phyloP scores from a whole-genome alignment of 1,140 invertebrate genomes.

The Andrena cerasifolii region DNA sequence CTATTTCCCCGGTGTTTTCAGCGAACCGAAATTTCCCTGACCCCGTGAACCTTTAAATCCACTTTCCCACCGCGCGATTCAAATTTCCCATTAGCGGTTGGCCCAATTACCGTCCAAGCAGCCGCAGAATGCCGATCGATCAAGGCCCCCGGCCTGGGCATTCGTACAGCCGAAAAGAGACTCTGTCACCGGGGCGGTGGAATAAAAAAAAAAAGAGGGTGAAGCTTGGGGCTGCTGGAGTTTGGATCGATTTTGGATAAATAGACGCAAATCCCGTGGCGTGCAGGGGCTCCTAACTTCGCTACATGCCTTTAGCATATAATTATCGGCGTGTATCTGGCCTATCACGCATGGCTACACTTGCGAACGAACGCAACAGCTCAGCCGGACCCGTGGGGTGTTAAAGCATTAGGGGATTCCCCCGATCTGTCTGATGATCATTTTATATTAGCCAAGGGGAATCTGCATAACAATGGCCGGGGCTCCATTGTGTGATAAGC shows the following conservation, averaged over 20 bases:
- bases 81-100: constrained; percentile 43
- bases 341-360: constrained; percentile 58
- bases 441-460: constrained; percentile 74
- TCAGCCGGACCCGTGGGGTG: constrained; percentile 59
- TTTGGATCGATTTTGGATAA: constrained; percentile 31
- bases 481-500: constrained; percentile 70
- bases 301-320: constrained; percentile 49
- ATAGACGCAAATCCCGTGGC: constrained; percentile 36
- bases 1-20: too few relatives aligned
- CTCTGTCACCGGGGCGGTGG: not conserved
- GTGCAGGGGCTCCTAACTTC: constrained; percentile 6
- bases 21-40: not conserved
- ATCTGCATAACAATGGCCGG: constrained; percentile 72
- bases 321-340: constrained; percentile 49
- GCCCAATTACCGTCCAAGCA: constrained; percentile 33
- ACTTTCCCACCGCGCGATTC: constrained; percentile 2
- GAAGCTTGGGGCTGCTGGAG: too few relatives aligned
- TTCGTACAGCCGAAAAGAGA: constrained; percentile 1
- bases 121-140: constrained; percentile 44
- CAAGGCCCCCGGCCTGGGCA: constrained; percentile 8
- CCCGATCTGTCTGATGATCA: constrained; percentile 73
- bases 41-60: not conserved
- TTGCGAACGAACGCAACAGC: constrained; percentile 62
- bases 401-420: constrained; percentile 72
- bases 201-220: not conserved